Conservation (phyloP, 2,888 invertebrate species). For the Calameuta pallipes region DNA sequence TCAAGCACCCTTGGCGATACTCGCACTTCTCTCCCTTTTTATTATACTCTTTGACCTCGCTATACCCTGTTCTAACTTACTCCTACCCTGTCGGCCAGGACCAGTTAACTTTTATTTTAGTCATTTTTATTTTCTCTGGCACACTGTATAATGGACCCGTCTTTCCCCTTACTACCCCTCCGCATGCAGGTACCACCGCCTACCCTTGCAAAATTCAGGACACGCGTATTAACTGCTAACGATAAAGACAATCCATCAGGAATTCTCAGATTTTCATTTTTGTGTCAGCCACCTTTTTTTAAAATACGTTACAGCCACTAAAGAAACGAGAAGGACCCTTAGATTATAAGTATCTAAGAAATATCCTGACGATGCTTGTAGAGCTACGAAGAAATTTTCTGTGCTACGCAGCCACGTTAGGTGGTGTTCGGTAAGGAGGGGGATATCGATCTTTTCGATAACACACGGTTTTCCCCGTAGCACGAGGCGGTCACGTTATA, state of each 20-base stretch:
- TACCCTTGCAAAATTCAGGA: background rate
- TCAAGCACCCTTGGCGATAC: constrained; percentile 4
- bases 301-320: background rate
- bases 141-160: background rate
- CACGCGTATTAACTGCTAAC: background rate
- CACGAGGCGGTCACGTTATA: background rate
- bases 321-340: background rate
- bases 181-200: background rate
- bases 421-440: background rate
- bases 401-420: background rate
- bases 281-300: background rate
- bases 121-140: background rate
- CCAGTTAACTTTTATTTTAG: background rate
- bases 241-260: background rate
- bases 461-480: background rate
- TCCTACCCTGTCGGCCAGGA: background rate
- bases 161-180: background rate
- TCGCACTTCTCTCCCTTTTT: constrained; percentile 8
- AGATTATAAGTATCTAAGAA: background rate
- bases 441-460: background rate
- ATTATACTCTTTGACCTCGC: background rate
- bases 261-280: background rate
- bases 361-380: background rate
- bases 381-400: background rate
- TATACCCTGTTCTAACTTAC: background rate